Base-by-base conservation (phyloP, 2,113 vertebrate species). In the Hyperoodon ampullatus region DNA sequence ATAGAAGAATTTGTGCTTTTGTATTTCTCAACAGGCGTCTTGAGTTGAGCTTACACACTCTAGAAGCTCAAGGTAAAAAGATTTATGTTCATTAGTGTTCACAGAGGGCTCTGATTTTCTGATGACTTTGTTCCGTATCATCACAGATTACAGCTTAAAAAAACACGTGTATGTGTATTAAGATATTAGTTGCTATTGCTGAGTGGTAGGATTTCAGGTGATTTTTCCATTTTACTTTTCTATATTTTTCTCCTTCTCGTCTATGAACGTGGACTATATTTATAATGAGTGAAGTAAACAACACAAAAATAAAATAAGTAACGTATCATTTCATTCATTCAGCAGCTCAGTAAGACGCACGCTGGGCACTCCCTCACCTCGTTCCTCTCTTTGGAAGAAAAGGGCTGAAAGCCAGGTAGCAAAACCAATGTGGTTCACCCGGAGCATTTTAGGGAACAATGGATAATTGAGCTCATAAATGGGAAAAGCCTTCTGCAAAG, bases 21-120 rank as follows among this genome's bases (percentile, higher is more conserved):
- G 68, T 93, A 35, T 5, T 74, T 95, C 97, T 97, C 98, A 96
- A 97, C 88, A 88, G 91, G 84, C 26, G 90, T 95, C 97, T 94
- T 96, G 90, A 85, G 90, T 86, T 26, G 92, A 71, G n/a, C 42
- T 71, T 89, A 96, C 94, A 72, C 88, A 97, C 60, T 98, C 97
- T 74, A 93, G 93, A 94, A 85, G 75, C 95, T 95, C 95, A 95
- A 97, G 97, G 97, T 96, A 96, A 95, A 98, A 97, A 81, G 94
- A 97, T 84, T 92, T 93, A 95, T 96, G 30, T 91, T 98, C 95
- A 97, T 97, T 93, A 90, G 95, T 93, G 83, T 89, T 94, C 97
- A 98, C 97, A 96, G 96, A 98, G 61, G 72, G 58, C 63, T 74
- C 93, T 96, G 88, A 26, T 33, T 58, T 68, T 26, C 98, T 97